Evolutionary conservation across 2,113 vertebrate species (phyloP), one percentile per base, ranked within the genome.

Genomic region (Poecilia latipinna): DNA sequence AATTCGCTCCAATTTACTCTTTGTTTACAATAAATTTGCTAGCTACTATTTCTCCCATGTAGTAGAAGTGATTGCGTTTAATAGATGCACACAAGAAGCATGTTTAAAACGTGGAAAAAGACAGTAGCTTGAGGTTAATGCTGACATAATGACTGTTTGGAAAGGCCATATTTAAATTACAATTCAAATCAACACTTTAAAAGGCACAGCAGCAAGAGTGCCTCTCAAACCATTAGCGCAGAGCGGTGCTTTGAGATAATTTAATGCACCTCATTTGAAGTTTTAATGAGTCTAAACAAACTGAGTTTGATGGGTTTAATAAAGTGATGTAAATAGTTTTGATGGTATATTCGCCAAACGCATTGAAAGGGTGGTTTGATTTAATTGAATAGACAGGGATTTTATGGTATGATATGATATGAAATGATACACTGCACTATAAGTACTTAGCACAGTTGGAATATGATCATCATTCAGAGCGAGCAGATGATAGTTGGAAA

Each of bases 141-240:
- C 65, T 51, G 12, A 31, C 24, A 65, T 44, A 71, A 66, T 64
- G 44, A 54, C 72, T 78, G 19, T 51, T 35, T 24, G 65, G 12
- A 26, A 28, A 15, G 33, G 39, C 42, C 51, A 61, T 69, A 54
- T 76, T 70, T 37, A 85, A 79, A 75, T 68, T 13, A 61, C 37
- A 31, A 78, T 33, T 75, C 19, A 70, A 73, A 79, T 74, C 37
- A 61, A 57, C 61, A 72, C 32, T 31, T 75, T 71, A 69, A 77
- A 80, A 68, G 31, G 4, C 62, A 48, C 31, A 64, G 42, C 32
- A 72, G 54, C 54, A 11, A 32, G 22, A 69, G 28, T 69, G 28
- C 29, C 17, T 72, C 71, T 68, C 22, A n/a, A 33, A 31, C 42
- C 71, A 75, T 79, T 76, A 82, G 66, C 44, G 3, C 42, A 32